Evolutionary conservation across 2,113 vertebrate genomes (phyloP).

Genomic region (Taxidea taxus): DNA sequence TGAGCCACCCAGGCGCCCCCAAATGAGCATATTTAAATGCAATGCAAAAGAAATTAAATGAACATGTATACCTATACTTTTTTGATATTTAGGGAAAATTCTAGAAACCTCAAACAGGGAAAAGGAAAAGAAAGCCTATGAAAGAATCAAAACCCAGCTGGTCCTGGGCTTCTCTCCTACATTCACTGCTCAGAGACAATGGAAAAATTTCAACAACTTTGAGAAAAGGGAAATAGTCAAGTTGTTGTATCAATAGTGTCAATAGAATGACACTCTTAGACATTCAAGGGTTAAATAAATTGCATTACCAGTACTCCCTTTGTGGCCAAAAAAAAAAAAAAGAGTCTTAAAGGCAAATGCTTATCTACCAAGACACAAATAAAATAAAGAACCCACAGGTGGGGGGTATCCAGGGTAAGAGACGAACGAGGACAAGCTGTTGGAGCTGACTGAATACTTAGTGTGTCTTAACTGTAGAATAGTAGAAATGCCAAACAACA

Average conservation of each 20-base stretch:
- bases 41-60: constrained; percentile 6
- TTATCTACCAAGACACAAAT: not conserved
- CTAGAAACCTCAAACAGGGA: not conserved
- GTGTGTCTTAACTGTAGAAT: not conserved
- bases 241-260: not conserved
- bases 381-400: constrained; percentile 25
- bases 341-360: not conserved
- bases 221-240: not conserved
- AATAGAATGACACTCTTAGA: not conserved
- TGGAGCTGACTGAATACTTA: not conserved
- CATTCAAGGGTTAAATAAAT: not conserved
- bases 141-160: not conserved
- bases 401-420: not conserved
- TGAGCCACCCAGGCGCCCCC: too few relatives aligned
- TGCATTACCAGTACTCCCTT: not conserved
- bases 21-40: not conserved
- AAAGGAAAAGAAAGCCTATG: constrained; percentile 14
- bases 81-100: constrained; percentile 25
- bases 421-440: not conserved
- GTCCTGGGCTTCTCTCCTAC: not conserved
- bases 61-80: not conserved
- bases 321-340: not conserved
- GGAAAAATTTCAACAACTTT: not conserved
- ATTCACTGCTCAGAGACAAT: not conserved
- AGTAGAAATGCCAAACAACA: not conserved